Evolutionary conservation across 2,888 invertebrate species (phyloP).

Genomic region (Cephus sareptanus): DNA sequence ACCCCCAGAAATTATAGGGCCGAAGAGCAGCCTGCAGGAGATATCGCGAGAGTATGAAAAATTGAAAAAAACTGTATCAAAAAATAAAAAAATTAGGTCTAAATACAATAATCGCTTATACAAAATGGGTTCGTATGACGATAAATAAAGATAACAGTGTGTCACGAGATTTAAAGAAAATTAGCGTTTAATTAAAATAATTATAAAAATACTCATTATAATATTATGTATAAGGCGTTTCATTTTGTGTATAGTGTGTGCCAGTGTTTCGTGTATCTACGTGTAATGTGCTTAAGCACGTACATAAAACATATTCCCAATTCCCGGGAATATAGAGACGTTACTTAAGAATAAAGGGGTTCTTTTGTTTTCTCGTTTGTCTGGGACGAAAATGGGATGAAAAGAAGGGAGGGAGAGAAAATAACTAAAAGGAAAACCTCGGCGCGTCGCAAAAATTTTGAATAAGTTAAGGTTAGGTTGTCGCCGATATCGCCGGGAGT

Average conservation of each 20-base stretch:
- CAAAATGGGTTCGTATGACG: background rate
- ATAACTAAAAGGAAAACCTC: slow-evolving; percentile 11
- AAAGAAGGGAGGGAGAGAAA: slow-evolving; percentile 5
- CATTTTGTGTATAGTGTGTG: slow-evolving; percentile 28
- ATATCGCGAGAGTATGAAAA: slow-evolving; percentile 29
- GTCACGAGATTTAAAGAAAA: slow-evolving; percentile 55
- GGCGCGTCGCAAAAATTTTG: slow-evolving; percentile 39
- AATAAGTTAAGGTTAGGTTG: slow-evolving; percentile 60
- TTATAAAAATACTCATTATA: slow-evolving; percentile 53
- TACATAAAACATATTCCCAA: slow-evolving; percentile 59
- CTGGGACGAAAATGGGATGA: slow-evolving; percentile 1
- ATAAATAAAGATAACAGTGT: slow-evolving; percentile 13
- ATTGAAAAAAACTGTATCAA: slow-evolving; percentile 7
- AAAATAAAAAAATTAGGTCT: slow-evolving; percentile 1
- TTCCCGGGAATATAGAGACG: slow-evolving; percentile 47
- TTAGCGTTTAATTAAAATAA: slow-evolving; percentile 60
- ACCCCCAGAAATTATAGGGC: slow-evolving; percentile 10
- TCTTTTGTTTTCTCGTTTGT: background rate
- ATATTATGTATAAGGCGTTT: slow-evolving; percentile 32
- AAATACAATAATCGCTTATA: slow-evolving; percentile 1
- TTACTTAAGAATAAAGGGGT: slow-evolving; percentile 29
- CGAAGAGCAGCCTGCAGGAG: slow-evolving; percentile 29
- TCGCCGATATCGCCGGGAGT: slow-evolving; percentile 19
- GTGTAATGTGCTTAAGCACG: slow-evolving; percentile 58
- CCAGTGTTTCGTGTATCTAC: slow-evolving; percentile 27